Conservation (phyloP, 2,888 invertebrate genomes). For the Ophonus ardosiacus region DNA sequence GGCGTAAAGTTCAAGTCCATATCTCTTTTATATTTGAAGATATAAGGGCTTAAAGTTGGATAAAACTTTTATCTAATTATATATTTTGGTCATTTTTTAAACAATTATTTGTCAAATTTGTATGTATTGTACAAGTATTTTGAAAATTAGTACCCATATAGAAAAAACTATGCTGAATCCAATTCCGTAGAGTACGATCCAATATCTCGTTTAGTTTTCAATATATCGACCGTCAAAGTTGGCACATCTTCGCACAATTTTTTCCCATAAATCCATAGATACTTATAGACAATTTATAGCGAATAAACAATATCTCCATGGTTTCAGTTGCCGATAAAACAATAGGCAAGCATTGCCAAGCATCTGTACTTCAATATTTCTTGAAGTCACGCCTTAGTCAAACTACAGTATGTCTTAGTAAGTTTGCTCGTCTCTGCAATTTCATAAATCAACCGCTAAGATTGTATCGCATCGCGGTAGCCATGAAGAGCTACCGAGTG, state of each 20-base stretch:
- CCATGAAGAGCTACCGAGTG: neutral
- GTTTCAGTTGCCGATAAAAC: neutral
- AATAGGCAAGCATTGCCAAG: neutral
- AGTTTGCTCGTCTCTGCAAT: neutral
- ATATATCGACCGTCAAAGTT: neutral
- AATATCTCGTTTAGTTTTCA: neutral
- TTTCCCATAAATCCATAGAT: neutral
- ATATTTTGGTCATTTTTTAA: too few relatives aligned
- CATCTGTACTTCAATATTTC: neutral
- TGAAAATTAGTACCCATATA: neutral
- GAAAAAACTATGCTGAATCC: neutral
- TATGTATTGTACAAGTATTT: too few relatives aligned
- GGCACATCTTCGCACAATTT: neutral
- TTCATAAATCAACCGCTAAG: neutral
- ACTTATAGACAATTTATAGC: neutral
- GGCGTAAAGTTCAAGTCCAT: too few relatives aligned
- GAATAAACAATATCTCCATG: neutral
- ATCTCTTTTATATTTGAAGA: too few relatives aligned
- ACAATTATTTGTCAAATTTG: too few relatives aligned
- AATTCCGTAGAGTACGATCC: neutral
- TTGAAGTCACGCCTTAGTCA: neutral
- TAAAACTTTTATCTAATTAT: too few relatives aligned
- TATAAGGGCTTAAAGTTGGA: too few relatives aligned
- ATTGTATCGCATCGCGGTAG: neutral
- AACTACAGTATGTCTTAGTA: neutral